These are phyloP conservation scores for Anabacerthia variegaticeps DNA, from an alignment of 2,797 vertebrate genomes.

Conservation along the genomic window DNA sequence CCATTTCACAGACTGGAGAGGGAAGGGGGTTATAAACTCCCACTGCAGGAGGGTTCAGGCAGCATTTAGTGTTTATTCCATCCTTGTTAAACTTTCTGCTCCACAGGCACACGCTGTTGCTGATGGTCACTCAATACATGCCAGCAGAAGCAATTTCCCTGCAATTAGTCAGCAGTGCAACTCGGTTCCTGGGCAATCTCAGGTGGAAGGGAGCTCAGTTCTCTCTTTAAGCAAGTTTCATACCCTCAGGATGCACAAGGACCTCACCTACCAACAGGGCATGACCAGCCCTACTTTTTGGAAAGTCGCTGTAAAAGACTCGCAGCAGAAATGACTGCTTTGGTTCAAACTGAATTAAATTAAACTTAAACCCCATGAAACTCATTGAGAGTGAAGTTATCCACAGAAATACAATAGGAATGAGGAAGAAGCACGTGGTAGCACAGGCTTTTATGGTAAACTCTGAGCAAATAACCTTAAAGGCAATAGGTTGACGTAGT, in stretches of 20 bases:
- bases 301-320: background rate
- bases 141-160: conserved; percentile 26
- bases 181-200: background rate
- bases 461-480: background rate
- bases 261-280: background rate
- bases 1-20: background rate
- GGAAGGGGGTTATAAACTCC: background rate
- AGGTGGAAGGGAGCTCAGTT: background rate
- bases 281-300: background rate
- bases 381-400: background rate
- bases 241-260: background rate
- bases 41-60: background rate
- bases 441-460: background rate
- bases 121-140: background rate
- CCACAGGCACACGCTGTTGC: background rate
- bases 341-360: background rate
- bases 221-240: background rate
- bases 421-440: background rate
- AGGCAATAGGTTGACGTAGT: background rate
- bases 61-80: background rate
- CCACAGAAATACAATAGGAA: background rate
- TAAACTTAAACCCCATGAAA: background rate
- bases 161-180: conserved; percentile 18
- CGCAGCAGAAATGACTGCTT: background rate
- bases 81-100: background rate